phyloP scores from a whole-genome alignment of 2,113 vertebrate species.

The Aptenodytes patagonicus region DNA sequence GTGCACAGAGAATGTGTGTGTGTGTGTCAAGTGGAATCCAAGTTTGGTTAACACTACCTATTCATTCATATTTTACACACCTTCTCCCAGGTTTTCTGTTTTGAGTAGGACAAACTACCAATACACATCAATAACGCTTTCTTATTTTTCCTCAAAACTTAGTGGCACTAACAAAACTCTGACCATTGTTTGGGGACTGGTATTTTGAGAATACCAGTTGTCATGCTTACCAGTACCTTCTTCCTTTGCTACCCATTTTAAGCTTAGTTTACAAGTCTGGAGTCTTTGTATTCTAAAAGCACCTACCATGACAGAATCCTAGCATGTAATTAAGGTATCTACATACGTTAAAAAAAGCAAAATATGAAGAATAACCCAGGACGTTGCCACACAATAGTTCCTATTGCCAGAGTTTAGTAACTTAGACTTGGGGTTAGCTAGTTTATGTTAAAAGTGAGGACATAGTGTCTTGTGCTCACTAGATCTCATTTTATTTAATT shows the following conservation, averaged over 20 bases:
- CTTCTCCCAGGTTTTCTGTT: neutral
- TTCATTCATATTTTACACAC: neutral
- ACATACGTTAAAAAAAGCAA: neutral
- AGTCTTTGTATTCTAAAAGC: neutral
- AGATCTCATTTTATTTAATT: conserved; percentile 30
- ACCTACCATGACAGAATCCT: neutral
- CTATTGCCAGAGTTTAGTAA: neutral
- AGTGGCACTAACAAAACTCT: neutral
- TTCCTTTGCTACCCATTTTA: neutral
- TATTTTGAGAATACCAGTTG: neutral
- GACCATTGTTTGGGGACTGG: neutral
- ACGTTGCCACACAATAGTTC: neutral
- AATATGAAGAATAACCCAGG: neutral
- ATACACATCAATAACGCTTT: neutral
- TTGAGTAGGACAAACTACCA: neutral
- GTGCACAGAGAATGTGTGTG: accelerated
- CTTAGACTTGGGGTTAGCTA: neutral
- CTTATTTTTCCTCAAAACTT: neutral
- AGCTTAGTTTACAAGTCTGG: neutral
- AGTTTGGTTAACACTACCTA: neutral
- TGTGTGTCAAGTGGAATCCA: neutral
- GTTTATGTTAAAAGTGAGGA: neutral
- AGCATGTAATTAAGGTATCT: neutral
- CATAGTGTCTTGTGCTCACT: neutral
- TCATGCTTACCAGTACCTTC: neutral